Evolutionary conservation across 2,797 vertebrate genomes (phyloP).

Genomic region (Anabacerthia variegaticeps): DNA sequence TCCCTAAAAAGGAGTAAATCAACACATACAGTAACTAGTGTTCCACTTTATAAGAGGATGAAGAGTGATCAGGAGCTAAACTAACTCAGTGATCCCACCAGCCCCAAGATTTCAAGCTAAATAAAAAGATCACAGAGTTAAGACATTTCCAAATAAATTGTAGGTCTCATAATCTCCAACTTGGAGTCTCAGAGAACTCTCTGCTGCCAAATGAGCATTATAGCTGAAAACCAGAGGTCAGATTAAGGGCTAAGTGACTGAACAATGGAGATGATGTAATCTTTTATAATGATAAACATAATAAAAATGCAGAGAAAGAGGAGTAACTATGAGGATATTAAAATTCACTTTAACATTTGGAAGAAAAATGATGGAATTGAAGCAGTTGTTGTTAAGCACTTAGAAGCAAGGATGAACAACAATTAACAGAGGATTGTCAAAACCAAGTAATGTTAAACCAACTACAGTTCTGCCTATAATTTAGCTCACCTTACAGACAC

Average conservation of each 20-base stretch:
- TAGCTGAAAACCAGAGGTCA: background rate
- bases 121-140: background rate
- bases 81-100: background rate
- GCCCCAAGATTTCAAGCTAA: background rate
- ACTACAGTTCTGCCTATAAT: background rate
- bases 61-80: background rate
- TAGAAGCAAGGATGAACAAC: background rate
- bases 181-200: background rate
- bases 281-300: background rate
- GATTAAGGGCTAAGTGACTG: background rate
- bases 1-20: background rate
- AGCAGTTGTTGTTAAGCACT: background rate
- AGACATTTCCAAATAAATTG: background rate
- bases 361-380: background rate
- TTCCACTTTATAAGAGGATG: background rate
- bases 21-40: background rate
- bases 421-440: background rate
- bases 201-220: background rate
- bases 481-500: background rate
- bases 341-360: background rate
- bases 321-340: background rate
- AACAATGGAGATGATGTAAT: background rate
- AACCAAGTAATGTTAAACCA: background rate
- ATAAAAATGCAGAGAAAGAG: background rate
- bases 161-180: background rate